phyloP scores from a whole-genome alignment of 2,888 invertebrate species.

The Philonicus albiceps region DNA sequence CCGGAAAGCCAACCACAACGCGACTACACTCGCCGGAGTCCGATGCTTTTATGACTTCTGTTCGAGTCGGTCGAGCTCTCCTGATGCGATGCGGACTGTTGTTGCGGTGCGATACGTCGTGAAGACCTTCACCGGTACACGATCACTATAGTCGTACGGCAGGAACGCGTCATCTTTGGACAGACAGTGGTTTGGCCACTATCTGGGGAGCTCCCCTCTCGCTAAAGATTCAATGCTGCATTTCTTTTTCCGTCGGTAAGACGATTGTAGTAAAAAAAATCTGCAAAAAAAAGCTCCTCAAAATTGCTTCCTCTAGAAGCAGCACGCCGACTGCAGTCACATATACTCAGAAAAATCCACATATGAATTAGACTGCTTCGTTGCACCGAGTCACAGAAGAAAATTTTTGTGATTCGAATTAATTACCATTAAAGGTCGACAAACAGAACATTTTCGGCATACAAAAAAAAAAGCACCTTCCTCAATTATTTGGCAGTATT shows the following conservation, averaged over 20 bases:
- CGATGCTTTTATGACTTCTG: slow-evolving; percentile 30
- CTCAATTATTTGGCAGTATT: not conserved
- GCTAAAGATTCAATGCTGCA: not conserved
- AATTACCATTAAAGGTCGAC: not conserved
- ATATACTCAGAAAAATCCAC: not conserved
- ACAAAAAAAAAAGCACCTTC: not conserved
- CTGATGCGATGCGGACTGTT: not conserved
- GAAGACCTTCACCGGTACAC: slow-evolving; percentile 23
- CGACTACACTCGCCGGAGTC: slow-evolving; percentile 15
- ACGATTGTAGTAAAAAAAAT: not conserved
- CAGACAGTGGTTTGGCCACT: not conserved
- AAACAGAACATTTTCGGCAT: not conserved
- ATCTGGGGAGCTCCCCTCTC: not conserved
- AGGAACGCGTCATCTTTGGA: not conserved
- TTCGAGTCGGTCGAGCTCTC: not conserved
- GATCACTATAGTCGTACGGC: not conserved
- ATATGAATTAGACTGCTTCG: not conserved
- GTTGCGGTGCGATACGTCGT: not conserved
- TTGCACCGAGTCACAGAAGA: not conserved
- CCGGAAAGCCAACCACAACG: not conserved
- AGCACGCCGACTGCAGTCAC: not conserved
- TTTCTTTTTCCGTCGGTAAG: not conserved
- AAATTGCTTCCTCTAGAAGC: not conserved
- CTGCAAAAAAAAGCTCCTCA: not conserved
- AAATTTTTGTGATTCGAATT: not conserved